Conservation (phyloP, 2,888 invertebrate species). For the Phalangium opilio region DNA sequence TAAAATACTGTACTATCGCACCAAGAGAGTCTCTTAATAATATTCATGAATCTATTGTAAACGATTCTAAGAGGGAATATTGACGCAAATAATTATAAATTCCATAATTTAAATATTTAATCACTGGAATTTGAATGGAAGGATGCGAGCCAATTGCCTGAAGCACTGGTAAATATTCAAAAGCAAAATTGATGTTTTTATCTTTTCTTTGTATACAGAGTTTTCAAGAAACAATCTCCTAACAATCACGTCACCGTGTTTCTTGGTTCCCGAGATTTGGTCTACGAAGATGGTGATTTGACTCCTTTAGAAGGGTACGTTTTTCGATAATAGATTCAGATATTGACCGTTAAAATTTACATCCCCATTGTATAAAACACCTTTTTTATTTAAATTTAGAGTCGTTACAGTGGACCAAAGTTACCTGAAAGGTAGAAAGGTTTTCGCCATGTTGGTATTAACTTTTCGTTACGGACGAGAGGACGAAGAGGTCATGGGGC, state of each 20-base stretch:
- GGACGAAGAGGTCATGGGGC: slow-evolving; percentile 94
- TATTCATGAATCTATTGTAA: no score
- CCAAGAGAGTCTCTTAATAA: no score
- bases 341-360: no score
- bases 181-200: neutral
- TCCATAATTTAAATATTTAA: no score
- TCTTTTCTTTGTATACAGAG: slow-evolving; percentile 34
- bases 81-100: no score
- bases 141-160: no score
- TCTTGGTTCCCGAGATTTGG: slow-evolving; percentile 61
- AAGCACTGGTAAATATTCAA: no score
- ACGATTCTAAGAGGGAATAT: no score
- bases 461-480: slow-evolving; percentile 95
- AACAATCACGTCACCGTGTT: slow-evolving; percentile 71
- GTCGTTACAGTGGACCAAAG: slow-evolving; percentile 85
- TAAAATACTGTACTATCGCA: no score
- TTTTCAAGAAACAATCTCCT: slow-evolving; percentile 72
- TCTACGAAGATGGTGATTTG: slow-evolving; percentile 34
- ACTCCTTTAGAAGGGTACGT: slow-evolving; percentile 58
- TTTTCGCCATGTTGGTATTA: slow-evolving; percentile 46
- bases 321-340: no score
- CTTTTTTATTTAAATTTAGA: neutral
- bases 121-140: no score
- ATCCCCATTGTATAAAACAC: no score
- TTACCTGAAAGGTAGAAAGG: slow-evolving; percentile 60